Evolutionary conservation across 2,797 vertebrate species (phyloP).

Genomic region (Periparus ater): DNA sequence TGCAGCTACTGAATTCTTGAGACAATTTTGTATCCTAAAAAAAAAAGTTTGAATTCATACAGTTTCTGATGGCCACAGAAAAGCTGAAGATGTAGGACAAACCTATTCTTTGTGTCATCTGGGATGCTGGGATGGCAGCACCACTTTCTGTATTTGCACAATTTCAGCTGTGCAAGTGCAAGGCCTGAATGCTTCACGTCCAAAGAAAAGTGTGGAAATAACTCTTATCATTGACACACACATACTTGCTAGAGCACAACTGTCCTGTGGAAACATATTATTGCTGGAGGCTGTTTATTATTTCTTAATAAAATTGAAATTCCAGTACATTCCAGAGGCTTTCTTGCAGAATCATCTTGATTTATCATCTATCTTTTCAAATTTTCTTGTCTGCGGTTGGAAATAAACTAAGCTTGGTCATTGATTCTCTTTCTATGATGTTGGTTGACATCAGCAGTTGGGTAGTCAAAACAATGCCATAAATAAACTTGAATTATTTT

Average conservation of each 20-base stretch:
- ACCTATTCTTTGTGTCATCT: neutral
- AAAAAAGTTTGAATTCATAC: neutral
- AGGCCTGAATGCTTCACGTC: neutral
- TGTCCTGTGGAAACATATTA: neutral
- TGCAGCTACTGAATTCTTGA: neutral
- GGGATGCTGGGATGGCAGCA: neutral
- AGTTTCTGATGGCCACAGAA: neutral
- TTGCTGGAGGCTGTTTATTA: neutral
- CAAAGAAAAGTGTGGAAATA: neutral
- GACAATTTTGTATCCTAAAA: neutral
- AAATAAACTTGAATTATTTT: conserved; percentile 56
- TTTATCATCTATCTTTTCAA: conserved; percentile 68
- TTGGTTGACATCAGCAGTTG: conserved; percentile 35
- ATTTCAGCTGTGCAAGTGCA: neutral
- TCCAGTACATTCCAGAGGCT: neutral
- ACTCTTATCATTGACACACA: neutral
- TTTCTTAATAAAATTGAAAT: conserved; percentile 35
- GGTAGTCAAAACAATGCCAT: conserved; percentile 46
- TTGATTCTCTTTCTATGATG: conserved; percentile 20
- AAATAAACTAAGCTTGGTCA: conserved; percentile 64
- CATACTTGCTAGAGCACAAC: neutral
- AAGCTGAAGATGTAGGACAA: neutral
- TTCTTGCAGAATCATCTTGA: conserved; percentile 44
- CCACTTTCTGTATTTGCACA: fast-evolving
- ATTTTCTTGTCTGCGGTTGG: conserved; percentile 34